Percentiles rank a stretch among this genome's conserved stretches.
These are phyloP conservation scores for Penaeus indicus DNA, from an alignment of 1,140 invertebrate species.

Conservation along the genomic window DNA sequence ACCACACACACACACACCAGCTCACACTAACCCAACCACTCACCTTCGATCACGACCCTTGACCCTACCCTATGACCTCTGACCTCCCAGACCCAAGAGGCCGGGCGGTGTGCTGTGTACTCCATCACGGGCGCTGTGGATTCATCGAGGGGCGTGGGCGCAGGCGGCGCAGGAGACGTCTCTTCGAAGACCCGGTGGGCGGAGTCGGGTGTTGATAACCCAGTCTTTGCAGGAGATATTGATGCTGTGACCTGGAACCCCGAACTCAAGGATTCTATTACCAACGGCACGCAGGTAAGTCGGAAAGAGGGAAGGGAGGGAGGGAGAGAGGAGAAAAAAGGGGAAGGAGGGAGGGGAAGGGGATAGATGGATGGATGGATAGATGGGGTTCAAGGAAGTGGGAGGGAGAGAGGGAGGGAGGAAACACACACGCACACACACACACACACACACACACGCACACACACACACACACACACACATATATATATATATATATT, in stretches of 20 bases:
- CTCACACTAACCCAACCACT: neutral
- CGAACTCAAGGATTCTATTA: conserved; percentile 35
- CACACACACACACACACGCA: too few species aligned
- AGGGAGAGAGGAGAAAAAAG: neutral
- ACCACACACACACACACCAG: neutral
- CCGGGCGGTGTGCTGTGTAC: conserved; percentile 35
- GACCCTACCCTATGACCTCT: neutral
- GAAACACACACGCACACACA: too few species aligned
- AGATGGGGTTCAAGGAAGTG: too few species aligned
- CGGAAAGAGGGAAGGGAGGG: neutral
- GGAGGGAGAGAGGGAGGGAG: too few species aligned
- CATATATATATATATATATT: too few species aligned
- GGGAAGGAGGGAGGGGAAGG: too few species aligned
- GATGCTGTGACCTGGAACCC: conserved; percentile 57
- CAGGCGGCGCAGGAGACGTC: neutral
- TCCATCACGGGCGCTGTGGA: conserved; percentile 18
- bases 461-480: too few species aligned
- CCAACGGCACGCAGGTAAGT: conserved; percentile 28
- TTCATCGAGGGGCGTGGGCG: neutral
- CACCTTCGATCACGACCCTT: neutral
- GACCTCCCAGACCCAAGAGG: conserved; percentile 8
- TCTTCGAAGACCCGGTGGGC: conserved; percentile 53
- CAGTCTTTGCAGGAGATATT: conserved; percentile 52
- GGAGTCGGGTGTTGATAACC: conserved; percentile 63
- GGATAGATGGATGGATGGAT: too few species aligned